Evolutionary conservation across 1,140 invertebrate species (phyloP).

Genomic region (Luehdorfia chinensis): DNA sequence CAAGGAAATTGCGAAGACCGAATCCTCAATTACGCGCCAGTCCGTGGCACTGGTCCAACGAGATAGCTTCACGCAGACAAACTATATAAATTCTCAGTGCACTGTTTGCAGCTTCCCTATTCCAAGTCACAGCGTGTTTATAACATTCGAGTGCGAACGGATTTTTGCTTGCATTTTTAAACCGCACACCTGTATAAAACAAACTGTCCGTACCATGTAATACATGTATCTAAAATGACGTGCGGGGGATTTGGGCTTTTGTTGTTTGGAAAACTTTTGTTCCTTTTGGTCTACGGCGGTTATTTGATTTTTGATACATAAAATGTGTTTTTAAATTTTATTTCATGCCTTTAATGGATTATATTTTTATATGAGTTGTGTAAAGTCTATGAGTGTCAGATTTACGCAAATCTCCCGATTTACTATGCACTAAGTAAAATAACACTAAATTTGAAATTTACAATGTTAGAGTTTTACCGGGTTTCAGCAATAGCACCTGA

Average conservation of each 20-base stretch:
- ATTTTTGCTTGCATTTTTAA: conserved; percentile 56
- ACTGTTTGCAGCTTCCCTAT: conserved; percentile 29
- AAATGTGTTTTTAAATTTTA: no score
- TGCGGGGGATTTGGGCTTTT: conserved; percentile 13
- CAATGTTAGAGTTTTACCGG: no score
- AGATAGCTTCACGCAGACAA: conserved; percentile 17
- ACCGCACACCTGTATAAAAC: conserved; percentile 50
- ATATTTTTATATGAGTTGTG: no score
- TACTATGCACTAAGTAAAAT: no score
- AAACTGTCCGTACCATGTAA: conserved; percentile 19
- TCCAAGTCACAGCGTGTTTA: conserved; percentile 54
- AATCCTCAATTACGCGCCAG: conserved; percentile 13
- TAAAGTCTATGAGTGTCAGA: no score
- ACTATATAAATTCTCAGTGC: conserved; percentile 19
- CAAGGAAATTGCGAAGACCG: no score
- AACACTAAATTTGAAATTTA: no score
- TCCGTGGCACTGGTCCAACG: conserved; percentile 13
- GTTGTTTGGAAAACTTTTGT: conserved; percentile 12
- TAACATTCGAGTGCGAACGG: conserved; percentile 46
- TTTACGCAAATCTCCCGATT: no score
- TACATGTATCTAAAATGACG: conserved; percentile 14
- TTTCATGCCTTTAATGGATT: no score
- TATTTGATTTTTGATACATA: no score
- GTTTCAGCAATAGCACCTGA: no score
- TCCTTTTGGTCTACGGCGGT: not conserved